These are phyloP conservation scores for Discoglossus pictus DNA, from an alignment of 2,797 vertebrate genomes.

Conservation along the genomic window DNA sequence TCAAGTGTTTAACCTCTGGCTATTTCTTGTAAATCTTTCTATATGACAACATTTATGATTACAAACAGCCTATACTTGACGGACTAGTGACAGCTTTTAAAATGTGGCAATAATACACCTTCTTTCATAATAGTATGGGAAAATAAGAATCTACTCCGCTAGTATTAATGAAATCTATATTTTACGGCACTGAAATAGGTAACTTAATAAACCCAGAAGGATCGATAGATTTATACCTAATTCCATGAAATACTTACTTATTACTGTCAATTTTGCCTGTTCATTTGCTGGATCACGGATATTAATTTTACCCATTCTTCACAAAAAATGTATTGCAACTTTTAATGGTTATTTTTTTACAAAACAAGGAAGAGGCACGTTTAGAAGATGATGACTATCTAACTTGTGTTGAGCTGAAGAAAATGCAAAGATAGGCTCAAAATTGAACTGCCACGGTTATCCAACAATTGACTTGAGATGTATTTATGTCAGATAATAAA, in stretches of 20 bases:
- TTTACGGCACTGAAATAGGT: conserved; percentile 6
- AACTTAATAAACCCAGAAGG: conserved; percentile 17
- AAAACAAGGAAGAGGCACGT: too few species aligned
- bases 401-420: too few species aligned
- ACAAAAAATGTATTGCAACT: too few species aligned
- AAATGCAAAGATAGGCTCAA: too few species aligned
- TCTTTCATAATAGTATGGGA: conserved; percentile 20
- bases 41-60: conserved; percentile 21
- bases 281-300: not conserved
- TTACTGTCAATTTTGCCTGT: not conserved
- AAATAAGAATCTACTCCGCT: conserved; percentile 5
- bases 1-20: conserved; percentile 2
- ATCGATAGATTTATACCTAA: conserved; percentile 21
- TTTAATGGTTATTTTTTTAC: too few species aligned
- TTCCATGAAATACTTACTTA: conserved; percentile 24
- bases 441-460: too few species aligned
- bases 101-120: conserved; percentile 7
- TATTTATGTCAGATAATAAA: too few species aligned
- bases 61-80: not conserved
- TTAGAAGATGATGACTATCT: too few species aligned
- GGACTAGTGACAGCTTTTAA: conserved; percentile 9
- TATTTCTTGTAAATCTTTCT: conserved; percentile 22
- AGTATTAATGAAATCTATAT: conserved; percentile 36
- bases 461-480: too few species aligned
- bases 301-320: not conserved